Conservation (phyloP, 2,797 vertebrate species). For the Melanotaenia pygmaea region DNA sequence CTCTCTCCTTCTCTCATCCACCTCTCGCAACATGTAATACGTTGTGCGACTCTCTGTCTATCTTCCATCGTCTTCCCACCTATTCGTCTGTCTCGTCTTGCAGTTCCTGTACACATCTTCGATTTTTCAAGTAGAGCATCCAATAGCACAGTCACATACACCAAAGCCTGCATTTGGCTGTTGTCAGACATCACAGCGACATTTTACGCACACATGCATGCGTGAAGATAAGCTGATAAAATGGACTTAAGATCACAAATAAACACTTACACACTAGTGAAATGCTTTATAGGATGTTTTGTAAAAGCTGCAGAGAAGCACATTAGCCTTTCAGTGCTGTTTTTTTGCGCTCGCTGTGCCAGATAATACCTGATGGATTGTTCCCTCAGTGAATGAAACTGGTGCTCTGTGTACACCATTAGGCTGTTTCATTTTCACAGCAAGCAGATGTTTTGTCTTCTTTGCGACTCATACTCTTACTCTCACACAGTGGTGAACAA, state of each 20-base stretch:
- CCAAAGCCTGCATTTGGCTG: constrained; percentile 37
- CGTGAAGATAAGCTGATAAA: constrained; percentile 47
- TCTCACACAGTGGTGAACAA: constrained; percentile 40
- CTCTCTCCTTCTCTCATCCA: constrained; percentile 42
- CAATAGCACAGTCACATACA: constrained; percentile 14
- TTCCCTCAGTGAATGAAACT: constrained; percentile 63
- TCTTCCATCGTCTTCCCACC: constrained; percentile 18
- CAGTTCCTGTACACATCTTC: constrained; percentile 25
- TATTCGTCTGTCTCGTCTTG: constrained; percentile 31
- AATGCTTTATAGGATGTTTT: constrained; percentile 53
- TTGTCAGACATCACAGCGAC: constrained; percentile 47
- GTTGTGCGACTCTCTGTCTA: constrained; percentile 56
- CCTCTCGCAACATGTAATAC: constrained; percentile 61
- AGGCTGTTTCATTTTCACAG: constrained; percentile 72
- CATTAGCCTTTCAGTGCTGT: constrained; percentile 63
- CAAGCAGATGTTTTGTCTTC: constrained; percentile 73
- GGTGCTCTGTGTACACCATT: constrained; percentile 67
- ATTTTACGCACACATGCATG: constrained; percentile 37
- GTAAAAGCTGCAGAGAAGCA: constrained; percentile 61
- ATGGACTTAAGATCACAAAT: constrained; percentile 54
- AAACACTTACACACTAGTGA: constrained; percentile 21
- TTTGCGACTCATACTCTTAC: constrained; percentile 50
- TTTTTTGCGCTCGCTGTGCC: constrained; percentile 48
- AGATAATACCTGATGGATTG: constrained; percentile 70
- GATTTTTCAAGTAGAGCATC: constrained; percentile 24